A percentile compares a stretch with the other conserved stretches of the same genome.
Conservation (phyloP, 2,888 invertebrate species). For the Flexamia atlantica region DNA sequence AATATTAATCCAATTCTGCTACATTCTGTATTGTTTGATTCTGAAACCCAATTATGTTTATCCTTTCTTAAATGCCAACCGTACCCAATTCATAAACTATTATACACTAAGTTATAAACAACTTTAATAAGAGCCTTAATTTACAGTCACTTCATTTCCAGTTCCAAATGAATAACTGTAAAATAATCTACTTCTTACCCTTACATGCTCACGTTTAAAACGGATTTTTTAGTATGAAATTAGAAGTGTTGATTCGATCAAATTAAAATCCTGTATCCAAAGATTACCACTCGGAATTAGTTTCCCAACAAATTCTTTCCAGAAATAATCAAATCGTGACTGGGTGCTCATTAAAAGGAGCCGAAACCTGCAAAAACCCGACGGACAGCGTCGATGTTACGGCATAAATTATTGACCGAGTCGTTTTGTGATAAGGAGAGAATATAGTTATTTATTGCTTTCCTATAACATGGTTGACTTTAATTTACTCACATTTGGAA, state of each 20-base stretch:
- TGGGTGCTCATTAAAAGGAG: background rate
- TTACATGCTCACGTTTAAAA: too few relatives aligned
- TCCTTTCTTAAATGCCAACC: too few relatives aligned
- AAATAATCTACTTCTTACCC: too few relatives aligned
- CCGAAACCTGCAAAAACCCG: conserved; percentile 8
- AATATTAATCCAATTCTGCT: too few relatives aligned
- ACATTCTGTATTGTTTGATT: too few relatives aligned
- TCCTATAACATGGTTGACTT: background rate
- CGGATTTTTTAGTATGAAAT: background rate
- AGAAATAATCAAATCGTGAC: conserved; percentile 43
- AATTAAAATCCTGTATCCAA: conserved; percentile 7
- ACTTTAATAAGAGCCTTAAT: too few relatives aligned
- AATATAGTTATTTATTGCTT: conserved; percentile 8
- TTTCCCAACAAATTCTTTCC: conserved; percentile 36
- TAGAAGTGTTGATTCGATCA: background rate
- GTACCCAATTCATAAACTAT: too few relatives aligned
- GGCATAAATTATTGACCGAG: background rate
- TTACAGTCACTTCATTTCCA: too few relatives aligned
- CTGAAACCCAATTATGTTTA: too few relatives aligned
- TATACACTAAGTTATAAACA: too few relatives aligned
- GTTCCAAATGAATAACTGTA: too few relatives aligned
- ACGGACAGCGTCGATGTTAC: background rate
- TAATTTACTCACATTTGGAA: too few relatives aligned
- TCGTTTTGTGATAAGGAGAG: background rate
- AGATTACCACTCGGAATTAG: background rate